Percentiles rank a stretch among this genome's conserved stretches.
These are phyloP conservation scores for Campylomormyrus tamandua DNA, from an alignment of 2,113 vertebrate genomes.

Conservation along the genomic window DNA sequence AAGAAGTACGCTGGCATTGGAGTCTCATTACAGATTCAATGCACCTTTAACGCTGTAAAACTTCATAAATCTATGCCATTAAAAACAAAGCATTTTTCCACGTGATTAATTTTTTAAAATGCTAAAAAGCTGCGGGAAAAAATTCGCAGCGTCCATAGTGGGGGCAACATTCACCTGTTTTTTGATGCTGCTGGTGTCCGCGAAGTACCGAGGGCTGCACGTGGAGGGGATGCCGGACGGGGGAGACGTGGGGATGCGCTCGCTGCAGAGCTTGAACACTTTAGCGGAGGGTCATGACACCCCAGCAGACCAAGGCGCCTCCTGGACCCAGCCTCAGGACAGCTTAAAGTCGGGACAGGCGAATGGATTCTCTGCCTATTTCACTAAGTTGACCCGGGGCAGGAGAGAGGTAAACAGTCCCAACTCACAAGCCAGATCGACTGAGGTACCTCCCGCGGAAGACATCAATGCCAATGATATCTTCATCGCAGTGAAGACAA, in stretches of 20 bases:
- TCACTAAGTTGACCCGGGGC: slow-evolving; percentile 64
- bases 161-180: slow-evolving; percentile 62
- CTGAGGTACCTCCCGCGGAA: slow-evolving; percentile 55
- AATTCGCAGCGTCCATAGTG: slow-evolving; percentile 47
- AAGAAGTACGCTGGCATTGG: neutral
- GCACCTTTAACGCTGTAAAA: neutral
- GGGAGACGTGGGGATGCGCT: slow-evolving; percentile 27
- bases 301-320: neutral
- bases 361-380: slow-evolving; percentile 65
- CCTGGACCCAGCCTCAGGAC: neutral
- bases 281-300: slow-evolving; percentile 12
- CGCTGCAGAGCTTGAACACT: slow-evolving; percentile 41
- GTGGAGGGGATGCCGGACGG: slow-evolving; percentile 37
- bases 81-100: slow-evolving; percentile 18
- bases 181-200: slow-evolving; percentile 64
- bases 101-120: slow-evolving; percentile 44
- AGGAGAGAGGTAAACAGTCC: slow-evolving; percentile 48
- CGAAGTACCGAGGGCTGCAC: slow-evolving; percentile 14
- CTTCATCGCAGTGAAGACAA: slow-evolving; percentile 86
- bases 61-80: slow-evolving; percentile 41
- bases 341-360: neutral
- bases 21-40: neutral
- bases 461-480: slow-evolving; percentile 63
- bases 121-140: slow-evolving; percentile 62
- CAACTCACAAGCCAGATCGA: neutral